Conservation (phyloP, 2,888 invertebrate species). For the Caradrina clavipalpis region DNA sequence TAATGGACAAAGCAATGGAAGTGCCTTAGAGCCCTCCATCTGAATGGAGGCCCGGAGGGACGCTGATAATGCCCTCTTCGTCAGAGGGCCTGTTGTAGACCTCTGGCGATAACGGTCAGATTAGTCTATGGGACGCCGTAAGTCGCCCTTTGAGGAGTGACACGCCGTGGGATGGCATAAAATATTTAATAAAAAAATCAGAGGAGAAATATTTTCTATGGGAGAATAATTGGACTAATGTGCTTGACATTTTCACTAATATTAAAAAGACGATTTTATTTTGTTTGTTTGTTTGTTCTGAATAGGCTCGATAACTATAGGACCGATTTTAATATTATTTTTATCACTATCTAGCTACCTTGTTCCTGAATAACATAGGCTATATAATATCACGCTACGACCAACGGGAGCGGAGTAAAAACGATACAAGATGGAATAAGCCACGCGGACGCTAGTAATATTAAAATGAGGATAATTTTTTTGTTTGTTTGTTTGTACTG, state of each 20-base stretch:
- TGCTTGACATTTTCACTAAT: not conserved
- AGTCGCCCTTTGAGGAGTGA: slow-evolving; percentile 58
- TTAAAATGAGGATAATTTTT: too few species aligned
- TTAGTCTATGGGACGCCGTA: slow-evolving; percentile 64
- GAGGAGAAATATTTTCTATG: slow-evolving; percentile 16
- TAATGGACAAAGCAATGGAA: slow-evolving; percentile 69
- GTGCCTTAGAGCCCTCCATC: slow-evolving; percentile 62
- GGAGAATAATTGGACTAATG: slow-evolving; percentile 20
- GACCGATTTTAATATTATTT: too few species aligned
- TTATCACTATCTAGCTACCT: too few species aligned
- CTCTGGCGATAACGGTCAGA: slow-evolving; percentile 71
- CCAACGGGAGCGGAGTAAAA: too few species aligned
- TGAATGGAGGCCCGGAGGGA: slow-evolving; percentile 73
- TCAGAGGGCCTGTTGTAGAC: slow-evolving; percentile 70
- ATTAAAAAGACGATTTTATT: too few species aligned
- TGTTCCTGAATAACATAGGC: too few species aligned
- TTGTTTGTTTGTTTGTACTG: too few species aligned
- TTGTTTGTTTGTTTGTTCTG: too few species aligned
- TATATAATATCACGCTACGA: too few species aligned
- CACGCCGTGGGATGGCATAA: slow-evolving; percentile 35
- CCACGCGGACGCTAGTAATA: too few species aligned
- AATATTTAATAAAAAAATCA: slow-evolving; percentile 44
- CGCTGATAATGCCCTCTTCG: slow-evolving; percentile 77
- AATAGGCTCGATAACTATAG: too few species aligned
- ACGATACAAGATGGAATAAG: too few species aligned